phyloP scores from a whole-genome alignment of 1,140 invertebrate genomes.

The Anoplophora glabripennis region DNA sequence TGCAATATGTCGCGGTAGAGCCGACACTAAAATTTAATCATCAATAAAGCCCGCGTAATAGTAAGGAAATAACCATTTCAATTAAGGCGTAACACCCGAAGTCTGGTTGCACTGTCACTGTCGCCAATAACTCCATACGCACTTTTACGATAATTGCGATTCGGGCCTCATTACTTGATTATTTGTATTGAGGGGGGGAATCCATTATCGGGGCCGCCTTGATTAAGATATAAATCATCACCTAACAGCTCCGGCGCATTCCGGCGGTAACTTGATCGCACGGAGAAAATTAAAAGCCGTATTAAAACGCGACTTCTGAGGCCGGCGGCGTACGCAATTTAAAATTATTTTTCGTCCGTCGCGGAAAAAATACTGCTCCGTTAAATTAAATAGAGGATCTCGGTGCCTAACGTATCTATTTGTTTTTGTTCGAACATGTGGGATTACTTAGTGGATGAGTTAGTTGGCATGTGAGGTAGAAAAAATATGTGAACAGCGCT shows the following conservation, averaged over 20 bases:
- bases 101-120: background rate
- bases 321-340: conserved; percentile 1
- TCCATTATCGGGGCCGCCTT: conserved; percentile 30
- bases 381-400: conserved; percentile 11
- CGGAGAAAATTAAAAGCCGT: conserved; percentile 33
- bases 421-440: no score
- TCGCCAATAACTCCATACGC: conserved; percentile 12
- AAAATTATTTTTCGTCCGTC: conserved; percentile 11
- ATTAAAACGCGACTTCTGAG: conserved; percentile 3
- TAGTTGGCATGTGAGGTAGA: no score
- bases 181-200: conserved; percentile 31
- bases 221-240: conserved; percentile 45
- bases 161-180: conserved; percentile 40
- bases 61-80: conserved; percentile 10
- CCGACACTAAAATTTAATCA: conserved; percentile 6
- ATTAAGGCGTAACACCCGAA: conserved; percentile 2
- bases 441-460: no score
- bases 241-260: conserved; percentile 35
- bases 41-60: background rate
- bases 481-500: no score
- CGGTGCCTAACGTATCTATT: no score
- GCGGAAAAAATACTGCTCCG: background rate
- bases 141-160: conserved; percentile 37
- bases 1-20: no score
- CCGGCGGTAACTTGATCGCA: conserved; percentile 31